These are phyloP conservation scores for Bufotes viridis DNA, from an alignment of 2,797 vertebrate species.

Conservation along the genomic window DNA sequence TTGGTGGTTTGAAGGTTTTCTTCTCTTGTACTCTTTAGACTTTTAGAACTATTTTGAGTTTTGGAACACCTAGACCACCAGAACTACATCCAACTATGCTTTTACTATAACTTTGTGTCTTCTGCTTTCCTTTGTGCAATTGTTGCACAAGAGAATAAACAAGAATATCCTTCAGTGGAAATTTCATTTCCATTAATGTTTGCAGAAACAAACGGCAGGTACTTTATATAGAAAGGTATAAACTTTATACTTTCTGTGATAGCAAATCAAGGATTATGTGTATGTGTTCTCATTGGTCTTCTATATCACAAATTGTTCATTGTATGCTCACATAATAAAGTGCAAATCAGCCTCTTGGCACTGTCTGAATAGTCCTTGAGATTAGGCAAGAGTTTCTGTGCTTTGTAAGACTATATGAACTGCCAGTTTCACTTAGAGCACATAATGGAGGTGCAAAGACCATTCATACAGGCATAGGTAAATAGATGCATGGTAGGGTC, in stretches of 20 bases:
- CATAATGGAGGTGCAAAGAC: background rate
- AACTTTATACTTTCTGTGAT: background rate
- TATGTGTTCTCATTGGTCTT: background rate
- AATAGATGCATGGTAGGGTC: background rate
- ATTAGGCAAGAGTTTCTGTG: background rate
- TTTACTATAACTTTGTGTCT: background rate
- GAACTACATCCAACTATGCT: background rate
- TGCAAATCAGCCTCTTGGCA: background rate
- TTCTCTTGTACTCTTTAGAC: background rate
- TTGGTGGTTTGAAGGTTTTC: background rate
- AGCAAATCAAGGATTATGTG: background rate
- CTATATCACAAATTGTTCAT: background rate
- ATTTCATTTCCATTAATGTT: background rate
- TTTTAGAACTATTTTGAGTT: background rate
- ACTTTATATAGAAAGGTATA: background rate
- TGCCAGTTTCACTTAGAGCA: background rate
- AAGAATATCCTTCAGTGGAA: background rate
- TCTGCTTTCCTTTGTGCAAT: background rate
- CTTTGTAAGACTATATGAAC: background rate
- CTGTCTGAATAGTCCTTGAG: background rate
- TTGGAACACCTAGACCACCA: background rate
- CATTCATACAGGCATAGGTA: background rate
- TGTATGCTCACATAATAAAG: background rate
- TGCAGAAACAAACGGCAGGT: background rate
- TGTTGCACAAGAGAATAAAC: background rate